A percentile compares a stretch with the other conserved stretches of the same genome.
Conservation (phyloP, 2,888 invertebrate genomes). For the Eilema griseolum region DNA sequence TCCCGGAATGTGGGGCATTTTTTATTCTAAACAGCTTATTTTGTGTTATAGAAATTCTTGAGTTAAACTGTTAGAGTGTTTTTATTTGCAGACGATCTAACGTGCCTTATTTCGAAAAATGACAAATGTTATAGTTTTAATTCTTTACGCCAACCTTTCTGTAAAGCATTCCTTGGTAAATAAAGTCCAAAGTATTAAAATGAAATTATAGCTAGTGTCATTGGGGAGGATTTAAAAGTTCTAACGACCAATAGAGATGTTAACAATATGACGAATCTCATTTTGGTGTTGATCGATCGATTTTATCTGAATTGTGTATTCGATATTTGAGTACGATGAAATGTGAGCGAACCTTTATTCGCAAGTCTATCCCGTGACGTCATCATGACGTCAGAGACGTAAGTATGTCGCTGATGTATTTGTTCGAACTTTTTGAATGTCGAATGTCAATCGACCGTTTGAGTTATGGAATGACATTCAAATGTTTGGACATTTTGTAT, state of each 20-base stretch:
- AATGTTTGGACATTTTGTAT: background rate
- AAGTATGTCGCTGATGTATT: slow-evolving; percentile 25
- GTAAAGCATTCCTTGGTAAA: too few species aligned
- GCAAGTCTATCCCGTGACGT: slow-evolving; percentile 18
- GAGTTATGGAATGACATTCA: slow-evolving; percentile 19
- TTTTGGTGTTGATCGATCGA: slow-evolving; percentile 2
- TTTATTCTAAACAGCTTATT: background rate
- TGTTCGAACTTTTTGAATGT: slow-evolving; percentile 28
- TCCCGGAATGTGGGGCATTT: background rate
- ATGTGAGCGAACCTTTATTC: slow-evolving; percentile 20
- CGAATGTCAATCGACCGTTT: slow-evolving; percentile 30
- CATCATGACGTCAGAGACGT: slow-evolving; percentile 19
- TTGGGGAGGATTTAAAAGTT: background rate
- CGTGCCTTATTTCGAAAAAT: background rate
- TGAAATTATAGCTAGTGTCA: background rate
- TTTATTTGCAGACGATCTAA: background rate
- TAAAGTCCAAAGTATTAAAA: too few species aligned
- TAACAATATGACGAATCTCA: background rate
- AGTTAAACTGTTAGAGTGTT: background rate
- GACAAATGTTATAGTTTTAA: too few species aligned
- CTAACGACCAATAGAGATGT: background rate
- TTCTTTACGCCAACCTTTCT: too few species aligned
- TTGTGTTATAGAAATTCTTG: background rate
- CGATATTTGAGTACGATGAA: background rate
- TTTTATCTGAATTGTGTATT: slow-evolving; percentile 5